phyloP scores from a whole-genome alignment of 2,888 invertebrate species.

The Cephonodes hylas region DNA sequence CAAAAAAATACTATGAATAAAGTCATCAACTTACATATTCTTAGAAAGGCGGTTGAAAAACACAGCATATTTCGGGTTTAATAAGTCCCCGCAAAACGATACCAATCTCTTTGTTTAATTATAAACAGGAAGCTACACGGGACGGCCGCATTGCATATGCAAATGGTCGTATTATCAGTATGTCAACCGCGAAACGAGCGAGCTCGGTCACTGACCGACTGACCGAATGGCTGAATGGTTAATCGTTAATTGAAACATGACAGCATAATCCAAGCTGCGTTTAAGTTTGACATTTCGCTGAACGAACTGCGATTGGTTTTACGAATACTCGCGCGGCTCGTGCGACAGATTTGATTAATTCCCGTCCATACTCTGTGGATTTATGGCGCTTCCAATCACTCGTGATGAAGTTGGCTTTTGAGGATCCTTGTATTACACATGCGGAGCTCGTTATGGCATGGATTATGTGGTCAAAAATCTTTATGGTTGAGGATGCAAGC shows the following conservation, averaged over 20 bases:
- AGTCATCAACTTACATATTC: too few relatives aligned
- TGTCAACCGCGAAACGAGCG: constrained; percentile 11
- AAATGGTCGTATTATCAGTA: constrained; percentile 16
- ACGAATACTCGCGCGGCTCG: neutral
- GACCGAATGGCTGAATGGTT: constrained; percentile 20
- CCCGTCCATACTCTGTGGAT: neutral
- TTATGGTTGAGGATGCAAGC: too few relatives aligned
- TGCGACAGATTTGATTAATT: neutral
- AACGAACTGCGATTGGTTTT: neutral
- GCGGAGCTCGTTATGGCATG: too few relatives aligned
- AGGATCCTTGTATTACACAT: neutral
- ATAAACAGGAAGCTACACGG: neutral
- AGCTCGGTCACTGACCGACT: constrained; percentile 5
- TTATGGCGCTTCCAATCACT: neutral
- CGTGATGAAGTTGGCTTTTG: neutral
- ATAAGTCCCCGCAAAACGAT: neutral
- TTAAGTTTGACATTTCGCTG: constrained; percentile 21
- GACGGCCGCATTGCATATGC: constrained; percentile 7
- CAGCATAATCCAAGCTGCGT: constrained; percentile 15
- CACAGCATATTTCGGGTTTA: too few relatives aligned
- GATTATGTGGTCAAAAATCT: too few relatives aligned
- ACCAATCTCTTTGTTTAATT: neutral
- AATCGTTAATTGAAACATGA: constrained; percentile 35
- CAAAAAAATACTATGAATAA: too few relatives aligned
- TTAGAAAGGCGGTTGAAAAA: too few relatives aligned